Base-by-base conservation (phyloP, 2,888 invertebrate species). In the Drosophila infuscata region DNA sequence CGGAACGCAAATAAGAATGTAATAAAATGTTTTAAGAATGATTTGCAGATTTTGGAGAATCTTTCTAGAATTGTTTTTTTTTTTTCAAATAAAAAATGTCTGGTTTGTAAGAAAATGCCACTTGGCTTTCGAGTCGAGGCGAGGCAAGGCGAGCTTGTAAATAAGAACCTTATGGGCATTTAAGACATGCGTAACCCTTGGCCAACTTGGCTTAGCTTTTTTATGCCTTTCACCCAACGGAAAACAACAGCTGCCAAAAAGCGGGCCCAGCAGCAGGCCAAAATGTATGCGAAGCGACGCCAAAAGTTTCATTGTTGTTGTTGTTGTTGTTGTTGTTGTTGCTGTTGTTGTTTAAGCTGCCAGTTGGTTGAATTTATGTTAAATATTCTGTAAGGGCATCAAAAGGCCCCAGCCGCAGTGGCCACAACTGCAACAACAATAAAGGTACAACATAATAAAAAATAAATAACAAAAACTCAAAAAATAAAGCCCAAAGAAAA, bases 181-280 rank as follows among this genome's bases (percentile, higher is more conserved):
- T 57, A 65, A 79, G 62, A 66, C 69, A 71, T 59, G 58, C 75
- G 59, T 70, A 76, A 71, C 69, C 82, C 70, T 73, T 78, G 43
- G 51, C 54, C 57, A 64, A 51, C 63, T 58, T 41, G 57, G 36
- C 67, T 77, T 69, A 51, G 52, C 36, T 58, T 52, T 69, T 88
- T 82, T 60, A 77, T 82, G 82, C 89, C 84, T 84, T 89, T 87
- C 84, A 84, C 84, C 84, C 84, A 57, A 57, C 70, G 56, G 51
- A 46, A 49, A 51, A 43, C 6, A 38, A 33, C 7, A 15, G 78
- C 62, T 76, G 80, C 59, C 80, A 74, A 68, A 74, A 69, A 61
- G 61, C 48, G 63, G 72, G 53, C 54, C 52, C 60, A 52, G 53
- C 57, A 72, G 30, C 56, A 54, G 32, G 41, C 62, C 52, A 59